Evolutionary conservation across 2,797 vertebrate genomes (phyloP), one percentile per base, ranked within the genome.

Genomic region (Taeniopygia guttata): DNA sequence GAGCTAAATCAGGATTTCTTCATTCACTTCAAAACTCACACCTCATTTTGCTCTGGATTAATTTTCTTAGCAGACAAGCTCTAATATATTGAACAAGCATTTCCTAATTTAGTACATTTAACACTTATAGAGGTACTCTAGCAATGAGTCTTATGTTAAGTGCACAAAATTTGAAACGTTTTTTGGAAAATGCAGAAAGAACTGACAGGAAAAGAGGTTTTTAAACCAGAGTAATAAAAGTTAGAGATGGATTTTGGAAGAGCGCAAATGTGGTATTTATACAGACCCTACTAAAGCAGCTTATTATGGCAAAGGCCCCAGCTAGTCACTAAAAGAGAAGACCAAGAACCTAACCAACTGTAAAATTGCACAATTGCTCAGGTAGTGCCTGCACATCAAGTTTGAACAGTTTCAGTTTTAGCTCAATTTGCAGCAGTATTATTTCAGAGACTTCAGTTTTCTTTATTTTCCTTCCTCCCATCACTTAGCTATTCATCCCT

Each of bases 21-120:
- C 48, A 60, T 56, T 74, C 63, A n/a, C 52, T 77, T 90, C 72
- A 91, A 91, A 94, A 91, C 75, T 96, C 91, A 92, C 91, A 94
- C 89, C 55, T 94, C 87, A 73, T 92, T 95, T 93, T 94, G 69
- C 15, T 52, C 77, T 72, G 48, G 46, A 87, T 84, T 89, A 86
- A 89, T 92, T 66, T 94, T 83, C 73, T 92, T 68, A 86, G 79
- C 72, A 96, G 93, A 92, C 56, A 93, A 83, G 25, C 67, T 45
- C 38, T 40, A 55, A 82, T 56, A 62, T 18, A 80, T 15, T 89
- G 62, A 79, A 67, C 19, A 75, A 84, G 62, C 43, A 86, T 82
- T 79, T 93, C 38, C 34, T 94, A 2, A 40, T 63, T 90, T 59
- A 69, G 43, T 90, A 55, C 29, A 81, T 76, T 90, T 78, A 91